Percentiles rank a stretch among this genome's conserved stretches.
phyloP scores from a whole-genome alignment of 2,888 invertebrate species.

The Nephrotoma flavescens region DNA sequence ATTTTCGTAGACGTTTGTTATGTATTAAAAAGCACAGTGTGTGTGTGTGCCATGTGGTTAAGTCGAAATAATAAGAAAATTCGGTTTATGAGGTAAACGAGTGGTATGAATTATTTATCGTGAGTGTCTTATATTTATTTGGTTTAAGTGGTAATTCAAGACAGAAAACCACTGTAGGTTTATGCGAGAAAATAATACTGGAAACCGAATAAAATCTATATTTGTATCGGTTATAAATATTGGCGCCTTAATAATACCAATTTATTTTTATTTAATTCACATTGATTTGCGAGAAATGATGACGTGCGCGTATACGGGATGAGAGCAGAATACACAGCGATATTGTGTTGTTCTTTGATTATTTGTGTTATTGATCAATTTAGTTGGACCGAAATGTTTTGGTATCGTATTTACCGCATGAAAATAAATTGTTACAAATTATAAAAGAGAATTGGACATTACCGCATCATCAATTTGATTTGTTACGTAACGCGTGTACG shows the following conservation, averaged over 20 bases:
- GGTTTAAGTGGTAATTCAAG: neutral
- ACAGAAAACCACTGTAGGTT: neutral
- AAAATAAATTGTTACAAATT: neutral
- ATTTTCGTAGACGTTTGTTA: neutral
- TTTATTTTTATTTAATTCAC: neutral
- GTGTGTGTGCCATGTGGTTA: neutral
- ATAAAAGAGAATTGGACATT: neutral
- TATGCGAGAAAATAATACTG: neutral
- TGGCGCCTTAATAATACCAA: neutral
- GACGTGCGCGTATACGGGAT: neutral
- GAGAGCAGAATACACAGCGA: neutral
- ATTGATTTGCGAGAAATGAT: neutral
- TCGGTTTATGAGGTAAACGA: neutral
- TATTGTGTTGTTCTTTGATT: neutral
- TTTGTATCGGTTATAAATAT: neutral
- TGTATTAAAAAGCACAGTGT: neutral
- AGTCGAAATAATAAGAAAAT: neutral
- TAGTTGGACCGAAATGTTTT: neutral
- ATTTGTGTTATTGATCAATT: neutral
- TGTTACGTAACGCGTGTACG: neutral
- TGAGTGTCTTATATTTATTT: neutral
- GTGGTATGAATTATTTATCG: neutral
- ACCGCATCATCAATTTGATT: neutral
- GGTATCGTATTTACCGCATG: neutral
- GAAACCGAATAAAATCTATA: neutral